phyloP scores from a whole-genome alignment of 2,888 invertebrate genomes.

The Acronicta alni region DNA sequence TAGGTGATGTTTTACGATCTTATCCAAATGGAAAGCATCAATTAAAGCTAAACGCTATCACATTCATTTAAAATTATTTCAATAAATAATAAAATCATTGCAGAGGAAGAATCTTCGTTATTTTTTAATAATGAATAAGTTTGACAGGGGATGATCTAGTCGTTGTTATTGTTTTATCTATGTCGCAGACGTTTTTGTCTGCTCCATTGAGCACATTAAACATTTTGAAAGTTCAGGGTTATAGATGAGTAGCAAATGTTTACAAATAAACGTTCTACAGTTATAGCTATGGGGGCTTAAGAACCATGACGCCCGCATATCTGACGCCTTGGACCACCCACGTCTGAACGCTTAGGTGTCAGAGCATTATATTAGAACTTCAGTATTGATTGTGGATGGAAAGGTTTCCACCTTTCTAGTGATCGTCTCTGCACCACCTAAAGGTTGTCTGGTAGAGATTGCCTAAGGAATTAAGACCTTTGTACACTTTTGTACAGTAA shows the following conservation, averaged over 20 bases:
- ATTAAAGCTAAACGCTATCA: too few species aligned
- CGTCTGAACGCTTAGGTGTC: slow-evolving; percentile 9
- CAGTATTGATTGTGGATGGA: background rate
- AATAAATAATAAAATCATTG: too few species aligned
- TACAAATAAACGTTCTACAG: background rate
- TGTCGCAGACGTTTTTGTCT: slow-evolving; percentile 4
- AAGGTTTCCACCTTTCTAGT: background rate
- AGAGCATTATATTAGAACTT: slow-evolving; percentile 7
- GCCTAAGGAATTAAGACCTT: too few species aligned
- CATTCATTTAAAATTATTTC: too few species aligned
- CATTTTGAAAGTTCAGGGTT: slow-evolving; percentile 32
- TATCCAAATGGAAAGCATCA: too few species aligned
- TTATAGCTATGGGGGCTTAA: slow-evolving; percentile 14
- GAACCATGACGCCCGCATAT: slow-evolving; percentile 29
- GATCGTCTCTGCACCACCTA: too few species aligned
- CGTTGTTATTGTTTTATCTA: background rate
- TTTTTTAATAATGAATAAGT: too few species aligned
- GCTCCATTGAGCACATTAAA: slow-evolving; percentile 15
- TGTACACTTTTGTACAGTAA: too few species aligned
- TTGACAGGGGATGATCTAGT: too few species aligned
- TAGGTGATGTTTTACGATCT: too few species aligned
- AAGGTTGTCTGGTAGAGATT: too few species aligned
- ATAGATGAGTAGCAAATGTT: slow-evolving; percentile 14
- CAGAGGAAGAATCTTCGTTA: too few species aligned
- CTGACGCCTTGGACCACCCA: slow-evolving; percentile 40